phyloP scores from a whole-genome alignment of 2,113 vertebrate species.

The Felis catus region F.catus_Fca126_mat1.0 CM031428.1:18088001-18088500 shows the following conservation, averaged over 20 bases:
- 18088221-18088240: neutral
- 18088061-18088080: slow-evolving; percentile 37
- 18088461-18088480: neutral
- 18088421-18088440: neutral
- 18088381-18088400: neutral
- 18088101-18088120: neutral
- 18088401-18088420: neutral
- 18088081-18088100: slow-evolving; percentile 12
- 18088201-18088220: neutral
- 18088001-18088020: neutral
- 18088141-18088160: neutral
- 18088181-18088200: neutral
- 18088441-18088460: neutral
- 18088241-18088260: neutral
- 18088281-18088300: neutral
- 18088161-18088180: neutral
- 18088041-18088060: neutral
- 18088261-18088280: neutral
- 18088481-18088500: neutral
- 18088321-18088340: neutral
- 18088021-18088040: slow-evolving; percentile 52
- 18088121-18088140: neutral
- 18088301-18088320: neutral
- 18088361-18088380: neutral
- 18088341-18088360: neutral